Evolutionary conservation across 2,888 invertebrate species (phyloP).

Genomic region (Dasypogon diadema): DNA sequence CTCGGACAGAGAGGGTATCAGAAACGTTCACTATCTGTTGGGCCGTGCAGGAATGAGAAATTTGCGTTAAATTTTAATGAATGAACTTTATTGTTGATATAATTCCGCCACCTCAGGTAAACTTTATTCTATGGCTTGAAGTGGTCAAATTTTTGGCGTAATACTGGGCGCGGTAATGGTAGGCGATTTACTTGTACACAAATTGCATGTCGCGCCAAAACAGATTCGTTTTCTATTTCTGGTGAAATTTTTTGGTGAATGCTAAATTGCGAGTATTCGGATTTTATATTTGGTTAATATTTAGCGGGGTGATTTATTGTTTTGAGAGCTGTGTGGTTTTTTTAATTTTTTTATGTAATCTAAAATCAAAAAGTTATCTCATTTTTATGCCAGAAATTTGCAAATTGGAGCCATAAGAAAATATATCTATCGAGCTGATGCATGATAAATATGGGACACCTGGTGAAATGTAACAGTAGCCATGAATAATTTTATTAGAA

Average conservation of each 20-base stretch:
- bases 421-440: too few relatives aligned
- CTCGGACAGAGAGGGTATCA: not conserved
- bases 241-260: constrained; percentile 25
- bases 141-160: constrained; percentile 19
- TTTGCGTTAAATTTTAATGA: constrained; percentile 34
- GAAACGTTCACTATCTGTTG: not conserved
- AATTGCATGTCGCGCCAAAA: not conserved
- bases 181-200: constrained; percentile 24
- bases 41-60: not conserved
- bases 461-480: too few relatives aligned
- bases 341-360: too few relatives aligned
- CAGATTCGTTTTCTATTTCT: constrained; percentile 27
- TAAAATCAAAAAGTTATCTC: too few relatives aligned
- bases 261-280: not conserved
- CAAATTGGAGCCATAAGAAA: too few relatives aligned
- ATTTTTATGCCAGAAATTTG: too few relatives aligned
- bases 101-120: constrained; percentile 27
- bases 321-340: too few relatives aligned
- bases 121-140: not conserved
- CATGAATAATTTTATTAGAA: too few relatives aligned
- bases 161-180: constrained; percentile 25
- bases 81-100: constrained; percentile 11
- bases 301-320: too few relatives aligned
- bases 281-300: too few relatives aligned
- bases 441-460: too few relatives aligned